phyloP scores from a whole-genome alignment of 2,797 vertebrate species.

The Semaprochilodus insignis region DNA sequence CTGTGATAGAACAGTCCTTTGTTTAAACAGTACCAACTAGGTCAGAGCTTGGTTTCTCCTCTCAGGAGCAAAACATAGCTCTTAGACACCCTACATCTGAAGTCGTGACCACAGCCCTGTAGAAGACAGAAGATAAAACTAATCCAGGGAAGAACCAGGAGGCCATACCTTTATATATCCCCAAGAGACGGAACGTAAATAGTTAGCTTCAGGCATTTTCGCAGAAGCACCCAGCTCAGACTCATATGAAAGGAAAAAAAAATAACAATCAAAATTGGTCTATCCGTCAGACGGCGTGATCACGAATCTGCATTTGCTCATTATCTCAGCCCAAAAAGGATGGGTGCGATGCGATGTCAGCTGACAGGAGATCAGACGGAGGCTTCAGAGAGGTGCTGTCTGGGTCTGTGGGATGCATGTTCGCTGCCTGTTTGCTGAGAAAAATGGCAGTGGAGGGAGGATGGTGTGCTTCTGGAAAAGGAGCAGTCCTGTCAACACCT shows the following conservation, averaged over 20 bases:
- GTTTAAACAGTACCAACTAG: neutral
- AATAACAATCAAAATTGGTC: neutral
- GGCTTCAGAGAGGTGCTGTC: constrained; percentile 22
- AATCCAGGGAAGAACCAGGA: neutral
- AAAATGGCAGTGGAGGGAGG: constrained; percentile 37
- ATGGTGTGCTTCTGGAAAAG: constrained; percentile 32
- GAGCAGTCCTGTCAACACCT: constrained; percentile 44
- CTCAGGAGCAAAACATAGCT: neutral
- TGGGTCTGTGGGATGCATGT: constrained; percentile 29
- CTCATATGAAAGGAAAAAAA: neutral
- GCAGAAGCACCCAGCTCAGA: constrained; percentile 9
- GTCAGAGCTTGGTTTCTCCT: neutral
- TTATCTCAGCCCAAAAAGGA: constrained; percentile 12
- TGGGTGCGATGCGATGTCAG: neutral
- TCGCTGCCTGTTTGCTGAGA: neutral
- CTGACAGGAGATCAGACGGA: constrained; percentile 30
- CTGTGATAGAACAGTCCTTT: neutral
- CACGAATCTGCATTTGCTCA: constrained; percentile 9
- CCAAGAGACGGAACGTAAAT: constrained; percentile 54
- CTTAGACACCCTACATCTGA: neutral
- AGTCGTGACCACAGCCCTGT: neutral
- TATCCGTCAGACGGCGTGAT: constrained; percentile 22
- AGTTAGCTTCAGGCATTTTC: constrained; percentile 60
- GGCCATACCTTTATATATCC: constrained; percentile 59
- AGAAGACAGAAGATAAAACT: neutral